Evolutionary conservation across 2,113 vertebrate species (phyloP), one percentile per base, ranked within the genome.

Genomic region (Dryoscopus gambensis): DNA sequence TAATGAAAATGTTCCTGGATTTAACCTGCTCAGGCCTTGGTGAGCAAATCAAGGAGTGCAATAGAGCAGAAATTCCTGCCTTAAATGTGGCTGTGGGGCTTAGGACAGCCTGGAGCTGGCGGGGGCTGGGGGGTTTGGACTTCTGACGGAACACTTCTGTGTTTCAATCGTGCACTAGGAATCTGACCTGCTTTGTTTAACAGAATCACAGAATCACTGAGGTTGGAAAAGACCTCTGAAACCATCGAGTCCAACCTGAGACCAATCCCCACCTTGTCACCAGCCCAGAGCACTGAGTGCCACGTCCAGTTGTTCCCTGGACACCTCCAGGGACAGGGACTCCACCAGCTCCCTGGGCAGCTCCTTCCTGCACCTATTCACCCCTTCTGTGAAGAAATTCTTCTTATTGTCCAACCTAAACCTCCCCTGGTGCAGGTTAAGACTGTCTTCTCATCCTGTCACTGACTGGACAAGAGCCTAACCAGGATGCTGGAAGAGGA

Each of bases 81-180:
- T 62, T 23, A 40, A 15, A 18, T 1, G 25, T 14, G 62, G 31
- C 30, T 63, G 3, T 0, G 0, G 39, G 18, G 18, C 22, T 74
- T n/a, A n/a, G 15, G 56, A 9, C 12, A 12, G 24, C 65, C 25
- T 84, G 65, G 42, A 71, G 46, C 37, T 0, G 5, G 6, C 1
- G 1, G 0, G 11, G 62, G 67, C 71, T 75, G 56, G 3, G 15
- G 35, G 17, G 11, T 13, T 15, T 67, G 67, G 44, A 10, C 39
- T 86, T 52, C 74, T 68, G 35, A 63, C 5, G 0, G 57, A 33
- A 55, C 7, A 1, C 7, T 63, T 67, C 47, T 18, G 2, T 2
- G 5, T 28, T 46, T 40, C 64, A 74, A 35, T 27, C 31, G 39
- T 12, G 3, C n/a, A 31, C 15, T 12, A 30, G 42, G 13, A 71